These are phyloP conservation scores for Rhynchonema sp. DNA, from an alignment of 2,888 invertebrate genomes.

Conservation along the genomic window DNA sequence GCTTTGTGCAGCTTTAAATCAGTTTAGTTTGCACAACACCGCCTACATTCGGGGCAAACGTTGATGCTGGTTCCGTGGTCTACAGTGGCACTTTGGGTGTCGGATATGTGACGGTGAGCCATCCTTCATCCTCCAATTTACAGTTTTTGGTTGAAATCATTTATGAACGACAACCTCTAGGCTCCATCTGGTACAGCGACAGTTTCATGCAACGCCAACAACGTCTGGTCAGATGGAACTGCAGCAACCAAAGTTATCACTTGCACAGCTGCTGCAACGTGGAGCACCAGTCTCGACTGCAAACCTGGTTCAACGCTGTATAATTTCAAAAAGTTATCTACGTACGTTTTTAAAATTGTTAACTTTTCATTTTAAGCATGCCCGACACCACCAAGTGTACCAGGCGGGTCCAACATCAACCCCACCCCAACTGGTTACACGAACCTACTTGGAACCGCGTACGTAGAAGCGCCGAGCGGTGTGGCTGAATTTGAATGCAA, in stretches of 20 bases:
- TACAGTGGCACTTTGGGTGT: not conserved
- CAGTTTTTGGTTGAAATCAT: too few relatives aligned
- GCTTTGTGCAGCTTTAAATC: not conserved
- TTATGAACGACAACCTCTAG: too few relatives aligned
- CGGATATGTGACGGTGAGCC: not conserved
- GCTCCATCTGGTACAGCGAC: not conserved
- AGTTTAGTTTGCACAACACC: not conserved
- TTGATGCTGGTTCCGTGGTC: not conserved
- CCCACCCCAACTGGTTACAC: too few relatives aligned
- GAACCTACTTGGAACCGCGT: too few relatives aligned
- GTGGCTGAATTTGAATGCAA: not conserved
- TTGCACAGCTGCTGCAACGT: not conserved
- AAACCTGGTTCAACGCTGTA: not conserved
- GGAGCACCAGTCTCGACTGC: not conserved
- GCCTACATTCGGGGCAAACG: not conserved
- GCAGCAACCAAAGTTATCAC: not conserved
- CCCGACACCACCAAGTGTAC: too few relatives aligned
- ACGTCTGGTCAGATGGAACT: not conserved
- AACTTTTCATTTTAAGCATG: too few relatives aligned
- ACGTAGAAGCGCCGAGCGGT: not conserved
- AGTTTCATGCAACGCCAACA: not conserved
- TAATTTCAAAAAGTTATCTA: too few relatives aligned
- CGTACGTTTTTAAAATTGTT: too few relatives aligned
- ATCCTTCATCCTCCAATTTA: too few relatives aligned
- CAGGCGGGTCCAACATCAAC: too few relatives aligned